These are phyloP conservation scores for Odontamblyopus lacepedii DNA, from an alignment of 2,797 vertebrate genomes.

Conservation along the genomic window DNA sequence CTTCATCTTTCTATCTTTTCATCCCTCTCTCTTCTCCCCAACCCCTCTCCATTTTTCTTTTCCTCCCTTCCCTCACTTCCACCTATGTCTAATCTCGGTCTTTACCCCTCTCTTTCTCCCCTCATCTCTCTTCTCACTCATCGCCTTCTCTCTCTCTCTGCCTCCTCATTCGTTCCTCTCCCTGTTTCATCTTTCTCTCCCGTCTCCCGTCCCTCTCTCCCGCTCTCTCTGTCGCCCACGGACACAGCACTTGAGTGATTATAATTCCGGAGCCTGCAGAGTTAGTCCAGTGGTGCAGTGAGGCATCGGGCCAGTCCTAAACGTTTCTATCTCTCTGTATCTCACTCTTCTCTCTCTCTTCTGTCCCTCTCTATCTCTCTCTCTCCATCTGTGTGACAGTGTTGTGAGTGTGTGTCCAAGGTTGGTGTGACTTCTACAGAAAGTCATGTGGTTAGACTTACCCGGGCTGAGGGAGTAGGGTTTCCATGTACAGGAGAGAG, in stretches of 20 bases:
- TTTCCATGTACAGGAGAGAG: slow-evolving; percentile 60
- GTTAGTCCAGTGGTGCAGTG: slow-evolving; percentile 34
- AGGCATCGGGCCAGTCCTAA: slow-evolving; percentile 30
- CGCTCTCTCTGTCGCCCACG: slow-evolving; percentile 10
- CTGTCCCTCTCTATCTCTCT: not conserved
- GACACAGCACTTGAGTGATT: slow-evolving; percentile 40
- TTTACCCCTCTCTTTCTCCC: not conserved
- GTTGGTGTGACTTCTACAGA: slow-evolving; percentile 59
- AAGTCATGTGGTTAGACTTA: slow-evolving; percentile 65
- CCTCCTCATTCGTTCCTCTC: not conserved
- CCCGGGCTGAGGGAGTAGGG: slow-evolving; percentile 44
- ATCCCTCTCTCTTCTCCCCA: too few relatives aligned
- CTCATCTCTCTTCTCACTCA: not conserved
- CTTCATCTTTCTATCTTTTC: too few relatives aligned
- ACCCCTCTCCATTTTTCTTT: not conserved
- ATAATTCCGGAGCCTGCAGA: slow-evolving; percentile 26
- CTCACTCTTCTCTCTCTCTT: not conserved
- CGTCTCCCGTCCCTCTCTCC: not conserved
- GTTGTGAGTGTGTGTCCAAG: slow-evolving; percentile 28
- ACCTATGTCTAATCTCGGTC: too few relatives aligned
- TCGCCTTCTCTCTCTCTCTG: not conserved
- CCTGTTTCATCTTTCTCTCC: not conserved
- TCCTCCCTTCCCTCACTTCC: too few relatives aligned
- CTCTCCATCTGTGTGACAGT: not conserved
- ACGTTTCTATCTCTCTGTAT: not conserved